These are phyloP conservation scores for Zaprionus bogoriensis DNA, from an alignment of 2,888 invertebrate species.

Conservation along the genomic window DNA sequence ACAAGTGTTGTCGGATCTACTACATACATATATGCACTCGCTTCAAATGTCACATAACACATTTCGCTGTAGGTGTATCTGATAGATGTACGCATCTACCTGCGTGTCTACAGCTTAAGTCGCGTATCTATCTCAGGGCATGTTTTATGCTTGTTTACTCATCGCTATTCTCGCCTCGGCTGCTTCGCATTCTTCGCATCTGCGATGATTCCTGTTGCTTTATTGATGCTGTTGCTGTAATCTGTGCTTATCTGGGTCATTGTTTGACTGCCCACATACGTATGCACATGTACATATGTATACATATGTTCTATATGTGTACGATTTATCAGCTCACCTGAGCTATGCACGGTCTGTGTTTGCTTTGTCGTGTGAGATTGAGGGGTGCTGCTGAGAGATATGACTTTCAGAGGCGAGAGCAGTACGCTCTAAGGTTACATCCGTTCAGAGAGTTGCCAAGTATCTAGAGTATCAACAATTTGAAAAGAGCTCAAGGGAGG, in stretches of 20 bases:
- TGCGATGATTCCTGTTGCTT: conserved; percentile 2
- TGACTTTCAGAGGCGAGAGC: not conserved
- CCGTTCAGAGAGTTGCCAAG: no score
- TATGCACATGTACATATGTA: not conserved
- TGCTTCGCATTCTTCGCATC: conserved; percentile 10
- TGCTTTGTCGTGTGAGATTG: not conserved
- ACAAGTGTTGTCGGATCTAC: no score
- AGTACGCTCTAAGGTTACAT: not conserved
- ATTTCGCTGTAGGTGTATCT: conserved; percentile 5
- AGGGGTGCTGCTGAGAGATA: not conserved
- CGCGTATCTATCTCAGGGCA: conserved; percentile 39
- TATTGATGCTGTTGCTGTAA: conserved; percentile 40
- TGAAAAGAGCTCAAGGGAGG: no score
- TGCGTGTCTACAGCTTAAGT: conserved; percentile 18
- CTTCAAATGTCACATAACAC: not conserved
- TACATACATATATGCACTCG: not conserved
- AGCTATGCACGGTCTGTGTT: not conserved
- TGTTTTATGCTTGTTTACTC: conserved; percentile 35
- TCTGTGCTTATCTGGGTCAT: conserved; percentile 4
- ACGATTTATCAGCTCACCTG: not conserved
- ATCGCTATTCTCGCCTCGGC: conserved; percentile 38
- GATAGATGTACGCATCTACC: not conserved
- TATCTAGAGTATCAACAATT: no score
- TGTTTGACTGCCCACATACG: conserved; percentile 1
- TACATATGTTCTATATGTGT: not conserved